A percentile compares a stretch with the other conserved stretches of the same genome.
phyloP scores from a whole-genome alignment of 2,797 vertebrate species.

The Crossoptilon crossoptilon region DNA sequence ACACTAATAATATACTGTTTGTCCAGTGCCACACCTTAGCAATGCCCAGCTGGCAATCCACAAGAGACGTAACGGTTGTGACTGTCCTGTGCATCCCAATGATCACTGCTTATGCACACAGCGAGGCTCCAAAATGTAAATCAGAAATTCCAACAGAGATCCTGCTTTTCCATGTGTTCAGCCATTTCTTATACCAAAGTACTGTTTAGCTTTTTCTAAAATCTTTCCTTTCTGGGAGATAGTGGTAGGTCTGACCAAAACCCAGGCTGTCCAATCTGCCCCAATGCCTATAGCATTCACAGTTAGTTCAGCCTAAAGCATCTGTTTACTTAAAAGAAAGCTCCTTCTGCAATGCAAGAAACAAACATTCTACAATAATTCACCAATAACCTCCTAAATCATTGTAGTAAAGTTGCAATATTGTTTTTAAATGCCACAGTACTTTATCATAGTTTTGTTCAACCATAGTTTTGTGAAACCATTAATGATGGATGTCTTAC shows the following conservation, averaged over 20 bases:
- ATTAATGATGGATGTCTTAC: neutral
- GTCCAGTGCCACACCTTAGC: neutral
- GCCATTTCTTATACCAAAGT: neutral
- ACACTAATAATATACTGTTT: neutral
- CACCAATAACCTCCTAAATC: neutral
- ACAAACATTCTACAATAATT: neutral
- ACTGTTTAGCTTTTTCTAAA: neutral
- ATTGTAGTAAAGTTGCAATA: neutral
- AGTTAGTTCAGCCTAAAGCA: neutral
- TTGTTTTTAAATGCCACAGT: neutral
- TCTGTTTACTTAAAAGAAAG: neutral
- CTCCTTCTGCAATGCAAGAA: neutral
- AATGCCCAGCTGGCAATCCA: neutral
- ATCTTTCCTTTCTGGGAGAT: neutral
- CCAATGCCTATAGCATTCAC: neutral
- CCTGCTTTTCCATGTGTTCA: neutral
- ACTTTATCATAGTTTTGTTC: neutral
- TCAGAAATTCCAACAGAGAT: neutral
- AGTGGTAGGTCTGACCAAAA: neutral
- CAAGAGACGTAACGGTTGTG: neutral
- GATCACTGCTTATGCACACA: neutral
- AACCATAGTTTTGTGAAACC: neutral
- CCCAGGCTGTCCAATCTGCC: neutral
- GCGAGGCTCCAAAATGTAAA: neutral
- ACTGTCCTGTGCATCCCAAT: neutral